phyloP scores from a whole-genome alignment of 2,113 vertebrate genomes.

The Zosterops borbonicus region DNA sequence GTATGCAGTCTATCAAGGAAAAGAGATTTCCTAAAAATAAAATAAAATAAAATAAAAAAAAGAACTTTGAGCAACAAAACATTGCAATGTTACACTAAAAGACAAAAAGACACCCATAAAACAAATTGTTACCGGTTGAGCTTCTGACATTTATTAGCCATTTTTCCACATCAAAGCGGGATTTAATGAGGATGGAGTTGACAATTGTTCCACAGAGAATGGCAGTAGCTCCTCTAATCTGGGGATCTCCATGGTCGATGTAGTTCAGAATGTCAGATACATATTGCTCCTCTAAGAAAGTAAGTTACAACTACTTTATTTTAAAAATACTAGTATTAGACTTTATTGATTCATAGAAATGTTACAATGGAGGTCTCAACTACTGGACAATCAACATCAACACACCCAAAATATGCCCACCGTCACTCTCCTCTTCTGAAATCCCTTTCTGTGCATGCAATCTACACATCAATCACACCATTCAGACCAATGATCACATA shows the following conservation, averaged over 20 bases:
- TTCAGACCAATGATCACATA: background rate
- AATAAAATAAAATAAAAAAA: background rate
- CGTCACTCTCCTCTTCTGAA: background rate
- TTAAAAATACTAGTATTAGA: slow-evolving; percentile 43
- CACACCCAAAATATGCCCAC: background rate
- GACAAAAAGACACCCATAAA: background rate
- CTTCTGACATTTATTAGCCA: slow-evolving; percentile 83
- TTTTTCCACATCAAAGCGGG: slow-evolving; percentile 84
- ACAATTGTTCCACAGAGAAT: slow-evolving; percentile 90
- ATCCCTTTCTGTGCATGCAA: background rate
- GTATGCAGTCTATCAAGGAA: slow-evolving; percentile 87
- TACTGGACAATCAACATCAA: background rate
- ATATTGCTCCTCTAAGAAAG: slow-evolving; percentile 88
- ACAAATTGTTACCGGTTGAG: slow-evolving; percentile 78
- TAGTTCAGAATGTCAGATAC: slow-evolving; percentile 89
- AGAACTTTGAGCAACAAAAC: background rate
- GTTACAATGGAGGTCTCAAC: background rate
- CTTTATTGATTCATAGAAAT: background rate
- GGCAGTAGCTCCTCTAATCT: slow-evolving; percentile 92
- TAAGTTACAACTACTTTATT: slow-evolving; percentile 54
- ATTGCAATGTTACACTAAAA: background rate
- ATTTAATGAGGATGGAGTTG: slow-evolving; percentile 86
- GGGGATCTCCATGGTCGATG: slow-evolving; percentile 90
- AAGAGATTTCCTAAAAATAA: slow-evolving; percentile 80
- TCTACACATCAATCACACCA: background rate